Conservation (phyloP, 2,797 vertebrate species). For the Lophotriccus pileatus region DNA sequence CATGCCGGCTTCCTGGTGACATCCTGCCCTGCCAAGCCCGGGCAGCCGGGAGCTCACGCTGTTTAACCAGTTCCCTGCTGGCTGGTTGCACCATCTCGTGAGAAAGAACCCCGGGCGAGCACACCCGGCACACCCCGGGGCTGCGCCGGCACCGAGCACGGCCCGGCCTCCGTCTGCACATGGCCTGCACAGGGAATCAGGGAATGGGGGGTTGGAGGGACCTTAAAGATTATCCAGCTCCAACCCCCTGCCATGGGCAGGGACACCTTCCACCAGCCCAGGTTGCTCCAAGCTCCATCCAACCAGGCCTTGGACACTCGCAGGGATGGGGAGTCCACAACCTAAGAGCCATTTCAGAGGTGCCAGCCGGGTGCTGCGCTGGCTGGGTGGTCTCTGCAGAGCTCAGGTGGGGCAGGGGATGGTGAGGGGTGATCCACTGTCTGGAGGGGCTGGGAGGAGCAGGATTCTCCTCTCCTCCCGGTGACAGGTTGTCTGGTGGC, state of each 20-base stretch:
- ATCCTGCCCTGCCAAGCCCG: not conserved
- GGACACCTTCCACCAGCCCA: not conserved
- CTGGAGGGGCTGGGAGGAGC: not conserved
- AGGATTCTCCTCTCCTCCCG: not conserved
- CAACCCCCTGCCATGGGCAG: not conserved
- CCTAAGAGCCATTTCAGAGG: not conserved
- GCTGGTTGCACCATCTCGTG: conserved; percentile 41
- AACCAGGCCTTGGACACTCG: rapidly evolving
- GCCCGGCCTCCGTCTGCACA: not conserved
- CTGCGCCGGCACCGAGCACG: not conserved
- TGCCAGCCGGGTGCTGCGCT: not conserved
- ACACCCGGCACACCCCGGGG: not conserved
- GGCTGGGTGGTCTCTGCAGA: not conserved
- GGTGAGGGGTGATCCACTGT: not conserved
- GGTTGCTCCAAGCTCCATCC: not conserved
- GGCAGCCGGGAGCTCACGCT: not conserved
- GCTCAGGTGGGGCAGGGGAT: not conserved
- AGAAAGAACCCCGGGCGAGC: conserved; percentile 19
- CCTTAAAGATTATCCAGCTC: not conserved
- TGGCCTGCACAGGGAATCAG: not conserved
- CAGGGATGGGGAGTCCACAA: not conserved
- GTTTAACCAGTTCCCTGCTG: conserved; percentile 15
- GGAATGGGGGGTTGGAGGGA: not conserved
- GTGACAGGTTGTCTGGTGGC: not conserved
- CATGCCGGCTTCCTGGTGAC: not conserved